Percentiles rank a stretch among this genome's conserved stretches.
Evolutionary conservation across 2,797 vertebrate genomes (phyloP).

Genomic region (Oceanodroma leucorhoa): DNA sequence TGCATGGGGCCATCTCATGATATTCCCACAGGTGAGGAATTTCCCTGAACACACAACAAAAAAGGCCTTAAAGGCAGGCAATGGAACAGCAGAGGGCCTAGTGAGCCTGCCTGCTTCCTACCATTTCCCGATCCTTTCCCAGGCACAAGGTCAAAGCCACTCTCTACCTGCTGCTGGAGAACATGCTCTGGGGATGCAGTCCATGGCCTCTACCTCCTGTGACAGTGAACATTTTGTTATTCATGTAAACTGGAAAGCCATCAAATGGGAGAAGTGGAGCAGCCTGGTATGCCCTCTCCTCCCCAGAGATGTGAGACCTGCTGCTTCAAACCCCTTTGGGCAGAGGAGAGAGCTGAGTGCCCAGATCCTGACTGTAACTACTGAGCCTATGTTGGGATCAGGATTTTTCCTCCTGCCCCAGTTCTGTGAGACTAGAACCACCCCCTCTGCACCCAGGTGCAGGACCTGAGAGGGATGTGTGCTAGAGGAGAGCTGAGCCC

Average conservation of each 20-base stretch:
- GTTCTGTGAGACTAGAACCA: neutral
- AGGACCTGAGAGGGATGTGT: neutral
- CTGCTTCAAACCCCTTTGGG: neutral
- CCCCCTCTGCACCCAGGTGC: neutral
- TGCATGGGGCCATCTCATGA: neutral
- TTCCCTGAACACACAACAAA: neutral
- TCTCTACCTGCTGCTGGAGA: neutral
- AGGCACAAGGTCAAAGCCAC: neutral
- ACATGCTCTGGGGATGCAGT: neutral
- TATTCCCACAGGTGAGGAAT: neutral
- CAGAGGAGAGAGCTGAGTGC: neutral
- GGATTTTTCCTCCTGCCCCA: neutral
- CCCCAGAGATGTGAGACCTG: neutral
- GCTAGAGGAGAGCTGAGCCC: neutral
- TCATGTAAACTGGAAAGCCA: neutral
- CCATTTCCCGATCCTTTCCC: neutral
- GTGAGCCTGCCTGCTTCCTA: neutral
- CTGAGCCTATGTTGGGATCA: neutral
- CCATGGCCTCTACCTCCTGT: neutral
- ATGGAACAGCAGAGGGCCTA: neutral
- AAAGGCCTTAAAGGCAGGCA: neutral
- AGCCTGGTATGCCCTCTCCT: neutral
- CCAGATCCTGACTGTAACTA: neutral
- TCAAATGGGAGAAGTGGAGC: neutral
- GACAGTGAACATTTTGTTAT: neutral